Evolutionary conservation across 2,113 vertebrate genomes (phyloP).

Genomic region (Miniopterus natalensis): DNA sequence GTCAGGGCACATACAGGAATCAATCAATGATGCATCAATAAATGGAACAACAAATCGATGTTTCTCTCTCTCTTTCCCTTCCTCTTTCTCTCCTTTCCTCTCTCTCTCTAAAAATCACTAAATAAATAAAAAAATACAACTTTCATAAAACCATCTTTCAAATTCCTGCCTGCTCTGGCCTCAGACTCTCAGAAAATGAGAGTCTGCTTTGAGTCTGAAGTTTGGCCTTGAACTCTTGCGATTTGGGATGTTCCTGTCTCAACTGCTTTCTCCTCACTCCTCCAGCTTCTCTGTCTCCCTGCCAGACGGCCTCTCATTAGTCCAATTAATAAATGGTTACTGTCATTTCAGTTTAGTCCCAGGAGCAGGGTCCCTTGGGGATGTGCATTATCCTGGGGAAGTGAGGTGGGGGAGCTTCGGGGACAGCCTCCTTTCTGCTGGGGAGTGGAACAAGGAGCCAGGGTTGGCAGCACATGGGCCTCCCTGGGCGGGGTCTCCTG

Average conservation of each 20-base stretch:
- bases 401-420: slow-evolving; percentile 37
- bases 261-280: slow-evolving; percentile 18
- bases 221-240: not conserved
- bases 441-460: slow-evolving; percentile 73
- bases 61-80: too few species aligned
- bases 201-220: not conserved
- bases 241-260: not conserved
- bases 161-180: not conserved
- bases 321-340: slow-evolving; percentile 85
- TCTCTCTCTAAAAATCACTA: too few species aligned
- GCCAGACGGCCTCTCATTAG: slow-evolving; percentile 86
- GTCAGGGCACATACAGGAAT: too few species aligned
- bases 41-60: too few species aligned
- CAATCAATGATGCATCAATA: too few species aligned
- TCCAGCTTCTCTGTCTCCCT: slow-evolving; percentile 67
- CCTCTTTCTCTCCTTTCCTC: too few species aligned
- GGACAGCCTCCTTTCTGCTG: slow-evolving; percentile 82
- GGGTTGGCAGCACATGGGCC: slow-evolving; percentile 82
- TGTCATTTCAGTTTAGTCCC: slow-evolving; percentile 81
- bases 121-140: not conserved
- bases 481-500: slow-evolving; percentile 83
- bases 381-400: slow-evolving; percentile 80
- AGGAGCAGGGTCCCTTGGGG: slow-evolving; percentile 64
- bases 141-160: not conserved
- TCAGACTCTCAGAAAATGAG: not conserved